Evolutionary conservation across 2,888 invertebrate genomes (phyloP).

Genomic region (Synergus gifuensis): DNA sequence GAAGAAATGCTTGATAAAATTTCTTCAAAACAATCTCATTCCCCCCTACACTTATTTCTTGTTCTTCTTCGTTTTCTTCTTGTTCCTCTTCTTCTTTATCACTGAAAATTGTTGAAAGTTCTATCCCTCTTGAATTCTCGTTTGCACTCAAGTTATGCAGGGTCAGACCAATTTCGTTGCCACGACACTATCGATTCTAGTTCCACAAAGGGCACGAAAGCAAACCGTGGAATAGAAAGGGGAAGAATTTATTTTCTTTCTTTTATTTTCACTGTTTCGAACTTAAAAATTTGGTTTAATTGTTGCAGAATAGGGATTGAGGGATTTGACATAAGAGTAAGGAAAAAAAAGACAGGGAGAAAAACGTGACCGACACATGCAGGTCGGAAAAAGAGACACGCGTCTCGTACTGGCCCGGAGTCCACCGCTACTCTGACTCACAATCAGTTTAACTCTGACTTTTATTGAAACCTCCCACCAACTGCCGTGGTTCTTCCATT

Average conservation of each 20-base stretch:
- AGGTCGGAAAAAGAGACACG: constrained; percentile 46
- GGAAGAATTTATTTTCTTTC: not conserved
- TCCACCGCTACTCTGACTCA: constrained; percentile 75
- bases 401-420: constrained; percentile 65
- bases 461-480: constrained; percentile 75
- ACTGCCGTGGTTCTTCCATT: constrained; percentile 44
- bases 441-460: constrained; percentile 72
- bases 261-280: not conserved
- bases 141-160: constrained; percentile 45
- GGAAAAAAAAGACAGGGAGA: constrained; percentile 49
- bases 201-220: constrained; percentile 42
- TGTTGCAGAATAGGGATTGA: not conserved
- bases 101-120: constrained; percentile 16
- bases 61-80: constrained; percentile 27
- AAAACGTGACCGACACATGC: constrained; percentile 53
- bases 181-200: constrained; percentile 72
- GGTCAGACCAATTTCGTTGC: constrained; percentile 68
- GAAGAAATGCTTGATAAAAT: not conserved
- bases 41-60: constrained; percentile 42
- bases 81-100: constrained; percentile 11
- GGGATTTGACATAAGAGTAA: constrained; percentile 36
- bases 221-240: constrained; percentile 23
- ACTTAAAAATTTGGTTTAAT: not conserved
- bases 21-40: not conserved
- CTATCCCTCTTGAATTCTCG: constrained; percentile 25